phyloP scores from a whole-genome alignment of 2,888 invertebrate genomes.

The Ophraella communa region DNA sequence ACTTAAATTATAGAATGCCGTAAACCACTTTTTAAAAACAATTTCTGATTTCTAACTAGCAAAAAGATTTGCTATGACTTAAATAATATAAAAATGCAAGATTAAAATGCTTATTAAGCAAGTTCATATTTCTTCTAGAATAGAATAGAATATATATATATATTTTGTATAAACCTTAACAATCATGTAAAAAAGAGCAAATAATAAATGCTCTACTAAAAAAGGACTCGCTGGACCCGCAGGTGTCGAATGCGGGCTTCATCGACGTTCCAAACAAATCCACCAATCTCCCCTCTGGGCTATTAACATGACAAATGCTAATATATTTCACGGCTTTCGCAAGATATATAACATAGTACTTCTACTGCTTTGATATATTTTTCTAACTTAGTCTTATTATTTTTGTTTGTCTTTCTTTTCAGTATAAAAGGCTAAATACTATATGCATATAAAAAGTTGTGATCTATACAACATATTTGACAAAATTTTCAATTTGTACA shows the following conservation, averaged over 20 bases:
- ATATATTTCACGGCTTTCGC: conserved; percentile 60
- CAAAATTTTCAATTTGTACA: too few species aligned
- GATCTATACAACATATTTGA: too few species aligned
- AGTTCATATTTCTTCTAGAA: too few species aligned
- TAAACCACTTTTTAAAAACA: too few species aligned
- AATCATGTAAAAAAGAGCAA: not conserved
- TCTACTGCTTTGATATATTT: conserved; percentile 50
- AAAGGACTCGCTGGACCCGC: conserved; percentile 41
- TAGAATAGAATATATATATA: too few species aligned
- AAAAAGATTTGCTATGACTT: too few species aligned
- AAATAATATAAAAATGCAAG: too few species aligned
- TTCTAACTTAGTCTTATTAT: conserved; percentile 49
- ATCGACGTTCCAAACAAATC: conserved; percentile 54
- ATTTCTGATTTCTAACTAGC: too few species aligned
- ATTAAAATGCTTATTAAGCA: too few species aligned
- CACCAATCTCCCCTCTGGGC: conserved; percentile 58
- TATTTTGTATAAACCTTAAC: too few species aligned
- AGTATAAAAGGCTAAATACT: not conserved
- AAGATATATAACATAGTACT: conserved; percentile 51
- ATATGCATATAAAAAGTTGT: not conserved
- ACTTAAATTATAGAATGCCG: too few species aligned
- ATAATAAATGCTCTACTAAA: not conserved
- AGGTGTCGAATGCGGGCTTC: conserved; percentile 52
- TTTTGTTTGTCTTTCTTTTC: conserved; percentile 46
- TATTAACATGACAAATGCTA: conserved; percentile 62